Base-by-base conservation (phyloP, 1,140 invertebrate genomes). In the Scaptodrosophila lebanonensis region DNA sequence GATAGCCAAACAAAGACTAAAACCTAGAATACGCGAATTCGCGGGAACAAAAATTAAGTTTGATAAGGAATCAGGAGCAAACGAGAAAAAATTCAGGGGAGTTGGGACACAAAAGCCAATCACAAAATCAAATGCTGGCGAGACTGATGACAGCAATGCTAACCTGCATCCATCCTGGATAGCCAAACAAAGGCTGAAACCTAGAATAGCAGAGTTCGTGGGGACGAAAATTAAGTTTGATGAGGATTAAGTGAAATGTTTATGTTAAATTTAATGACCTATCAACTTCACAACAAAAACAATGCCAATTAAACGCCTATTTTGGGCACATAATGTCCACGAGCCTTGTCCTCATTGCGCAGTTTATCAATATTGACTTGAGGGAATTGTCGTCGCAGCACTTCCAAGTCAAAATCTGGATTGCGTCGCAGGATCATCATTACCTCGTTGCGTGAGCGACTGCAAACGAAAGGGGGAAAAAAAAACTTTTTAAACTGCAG, bases 341-440 rank as follows among this genome's bases (percentile, higher is more conserved):
- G 88, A 8, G 89, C 82, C 86, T 89, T 91, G 56, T 88, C 89
- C 33, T 71, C 83, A 2, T 75, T 69, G 66, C 89, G 90, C 0
- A 91, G 83, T 87, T 90, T 91, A 53, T 94, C 91, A 53, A 96
- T 87, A 87, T 96, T 89, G 9, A 95, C 91, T 86, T 92, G 86
- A 8, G 95, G 95, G 88, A 92, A 96, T 79, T 93, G 87, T 60
- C 91, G 87, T 86, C 93, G 90, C 8, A 97, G 57, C 40, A 91
- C 88, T 56, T 93, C 90, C 73, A 92, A 77, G 85, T 95, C 92
- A 72, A 95, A 86, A 76, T 96, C 89, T 7, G 94, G 94, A 86
- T 93, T 96, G 42, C 90, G 87, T 56, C 91, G 92, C 7, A 96
- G 63, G 15, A 95, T 84, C 25, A 89, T 86, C 76, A 91, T 89